Evolutionary conservation across 2,797 vertebrate species (phyloP), one percentile per base, ranked within the genome.

Genomic region (Hirundo rustica): DNA sequence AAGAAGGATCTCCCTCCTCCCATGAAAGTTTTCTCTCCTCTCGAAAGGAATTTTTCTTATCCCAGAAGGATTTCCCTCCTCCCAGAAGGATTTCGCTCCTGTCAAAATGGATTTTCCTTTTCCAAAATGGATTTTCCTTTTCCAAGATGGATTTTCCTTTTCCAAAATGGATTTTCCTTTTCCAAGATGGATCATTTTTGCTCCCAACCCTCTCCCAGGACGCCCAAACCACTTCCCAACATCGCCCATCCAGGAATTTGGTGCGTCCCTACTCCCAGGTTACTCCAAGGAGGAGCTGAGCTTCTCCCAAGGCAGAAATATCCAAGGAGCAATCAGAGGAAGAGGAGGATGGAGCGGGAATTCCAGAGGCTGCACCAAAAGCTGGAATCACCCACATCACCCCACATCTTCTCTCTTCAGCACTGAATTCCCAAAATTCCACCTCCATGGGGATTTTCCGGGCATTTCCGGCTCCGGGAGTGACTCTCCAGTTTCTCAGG

Each of bases 331-430:
- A 22, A 22, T 18, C 79, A 23, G 27, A 60, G 55, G 81, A 76
- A 29, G 44, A 53, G 77, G 86, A 68, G 7, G 85, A 47, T 5
- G 23, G 36, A 16, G 30, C 2, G 2, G 42, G 42, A 62, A 51
- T 13, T n/a, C 14, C 74, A 13, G 16, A 40, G 73, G 76, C 32
- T 38, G 5, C 67, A 19, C 67, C 4, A 5, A 22, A 22, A 74
- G n/a, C 66, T 17, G 53, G 11, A 2, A 2, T 36, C 57, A 40
- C 21, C 50, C 71, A 7, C 6, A 0, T 5, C 7, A 9, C 2
- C 32, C 84, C 32, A 8, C 51, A 22, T 9, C 74, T 72, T 13
- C 19, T n/a, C 70, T 40, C 47, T 65, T 36, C 6, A 32, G 7
- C 4, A 13, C 7, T 3, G 6, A 55, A 92, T 34, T 21, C 51